phyloP scores from a whole-genome alignment of 1,140 invertebrate species.

The Pomacea maculata region DNA sequence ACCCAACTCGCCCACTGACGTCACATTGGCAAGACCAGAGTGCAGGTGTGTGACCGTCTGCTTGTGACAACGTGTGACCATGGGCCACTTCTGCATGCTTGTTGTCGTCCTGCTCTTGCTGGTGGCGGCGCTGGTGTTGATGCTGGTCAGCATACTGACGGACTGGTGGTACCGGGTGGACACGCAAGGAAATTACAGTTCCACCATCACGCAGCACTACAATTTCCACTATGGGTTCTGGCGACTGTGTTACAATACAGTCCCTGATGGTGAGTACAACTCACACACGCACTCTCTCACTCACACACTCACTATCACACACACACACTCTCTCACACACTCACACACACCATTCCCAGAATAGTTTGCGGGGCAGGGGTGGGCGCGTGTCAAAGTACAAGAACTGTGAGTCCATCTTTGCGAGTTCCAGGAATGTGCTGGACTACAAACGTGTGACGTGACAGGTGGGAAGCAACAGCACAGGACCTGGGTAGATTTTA shows the following conservation, averaged over 20 bases:
- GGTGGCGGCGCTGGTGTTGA: constrained; percentile 32
- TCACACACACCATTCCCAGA: background rate
- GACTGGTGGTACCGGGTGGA: constrained; percentile 41
- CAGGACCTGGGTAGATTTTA: no score
- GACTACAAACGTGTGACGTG: no score
- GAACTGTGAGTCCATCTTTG: no score
- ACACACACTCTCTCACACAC: constrained; percentile 13
- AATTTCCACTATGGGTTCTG: constrained; percentile 43
- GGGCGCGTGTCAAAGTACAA: no score
- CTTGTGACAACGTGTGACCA: background rate
- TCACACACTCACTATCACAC: constrained; percentile 5
- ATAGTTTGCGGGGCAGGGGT: background rate
- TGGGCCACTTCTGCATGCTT: constrained; percentile 16
- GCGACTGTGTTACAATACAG: constrained; percentile 36
- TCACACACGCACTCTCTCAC: constrained; percentile 5
- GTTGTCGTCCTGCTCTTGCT: constrained; percentile 36
- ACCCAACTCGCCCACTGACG: no score
- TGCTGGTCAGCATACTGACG: constrained; percentile 34
- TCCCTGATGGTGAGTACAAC: constrained; percentile 29
- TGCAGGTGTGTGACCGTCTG: no score
- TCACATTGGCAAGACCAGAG: no score
- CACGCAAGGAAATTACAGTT: constrained; percentile 14
- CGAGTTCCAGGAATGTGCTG: no score
- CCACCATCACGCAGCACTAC: constrained; percentile 24
- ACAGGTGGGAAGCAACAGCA: no score